Conservation (phyloP, 2,888 invertebrate genomes). For the Pandemis cinnamomeana region DNA sequence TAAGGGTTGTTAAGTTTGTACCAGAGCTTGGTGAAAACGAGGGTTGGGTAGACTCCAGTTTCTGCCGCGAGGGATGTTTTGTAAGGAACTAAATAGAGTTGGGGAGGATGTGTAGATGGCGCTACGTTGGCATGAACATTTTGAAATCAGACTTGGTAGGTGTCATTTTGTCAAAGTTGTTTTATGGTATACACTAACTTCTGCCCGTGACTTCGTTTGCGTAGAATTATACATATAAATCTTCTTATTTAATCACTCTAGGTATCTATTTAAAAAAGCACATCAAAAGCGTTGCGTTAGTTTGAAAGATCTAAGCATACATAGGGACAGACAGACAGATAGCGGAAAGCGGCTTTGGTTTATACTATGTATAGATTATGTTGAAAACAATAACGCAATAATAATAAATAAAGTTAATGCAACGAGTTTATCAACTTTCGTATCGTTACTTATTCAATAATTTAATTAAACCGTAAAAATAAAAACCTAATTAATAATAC, state of each 20-base stretch:
- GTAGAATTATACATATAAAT: too few species aligned
- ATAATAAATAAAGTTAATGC: too few species aligned
- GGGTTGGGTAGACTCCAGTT: slow-evolving; percentile 59
- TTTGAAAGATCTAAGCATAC: too few species aligned
- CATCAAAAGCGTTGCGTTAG: too few species aligned
- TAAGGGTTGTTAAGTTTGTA: slow-evolving; percentile 51
- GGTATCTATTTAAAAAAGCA: too few species aligned
- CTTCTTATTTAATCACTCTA: too few species aligned
- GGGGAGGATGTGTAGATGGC: slow-evolving; percentile 56
- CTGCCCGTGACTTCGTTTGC: too few species aligned
- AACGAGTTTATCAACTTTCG: neutral
- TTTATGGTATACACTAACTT: too few species aligned
- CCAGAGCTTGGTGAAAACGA: slow-evolving; percentile 50
- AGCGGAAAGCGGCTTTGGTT: too few species aligned
- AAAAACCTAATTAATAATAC: neutral
- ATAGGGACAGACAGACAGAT: too few species aligned
- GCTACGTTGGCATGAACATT: slow-evolving; percentile 44
- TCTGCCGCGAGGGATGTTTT: slow-evolving; percentile 49
- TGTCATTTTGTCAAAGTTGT: too few species aligned
- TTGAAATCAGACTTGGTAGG: neutral
- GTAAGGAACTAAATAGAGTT: slow-evolving; percentile 45
- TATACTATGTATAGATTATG: too few species aligned
- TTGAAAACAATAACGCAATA: neutral
- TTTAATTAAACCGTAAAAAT: neutral
- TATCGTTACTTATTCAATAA: neutral